phyloP scores from a whole-genome alignment of 2,797 vertebrate genomes.

The Agapornis canus region DNA sequence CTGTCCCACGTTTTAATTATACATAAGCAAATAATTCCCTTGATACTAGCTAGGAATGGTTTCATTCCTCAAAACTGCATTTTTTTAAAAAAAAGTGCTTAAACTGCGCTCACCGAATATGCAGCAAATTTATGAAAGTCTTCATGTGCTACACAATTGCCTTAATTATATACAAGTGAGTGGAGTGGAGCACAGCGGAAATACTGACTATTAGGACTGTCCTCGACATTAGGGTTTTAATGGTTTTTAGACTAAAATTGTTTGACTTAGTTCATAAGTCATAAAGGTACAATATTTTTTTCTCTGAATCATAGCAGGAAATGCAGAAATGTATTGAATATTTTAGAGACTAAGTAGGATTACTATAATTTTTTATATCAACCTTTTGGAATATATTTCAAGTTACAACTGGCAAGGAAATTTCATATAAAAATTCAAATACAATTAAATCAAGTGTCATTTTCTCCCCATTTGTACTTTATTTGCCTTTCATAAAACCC shows the following conservation, averaged over 20 bases:
- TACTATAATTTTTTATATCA: constrained; percentile 28
- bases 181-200: constrained; percentile 22
- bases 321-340: constrained; percentile 29
- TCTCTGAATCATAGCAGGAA: constrained; percentile 36
- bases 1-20: neutral
- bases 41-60: neutral
- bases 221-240: constrained; percentile 21
- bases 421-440: constrained; percentile 53
- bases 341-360: constrained; percentile 54
- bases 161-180: constrained; percentile 39
- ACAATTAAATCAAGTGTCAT: constrained; percentile 41
- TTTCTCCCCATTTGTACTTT: neutral
- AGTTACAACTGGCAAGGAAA: constrained; percentile 48
- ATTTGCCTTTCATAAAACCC: constrained; percentile 31
- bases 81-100: constrained; percentile 20
- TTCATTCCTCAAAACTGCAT: neutral
- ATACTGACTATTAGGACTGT: neutral
- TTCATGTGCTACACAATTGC: constrained; percentile 6
- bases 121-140: neutral
- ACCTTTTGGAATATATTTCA: constrained; percentile 51
- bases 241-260: constrained; percentile 17
- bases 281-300: neutral
- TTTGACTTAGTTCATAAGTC: constrained; percentile 32
- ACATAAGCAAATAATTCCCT: neutral
- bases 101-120: neutral